Conservation (phyloP, 2,888 invertebrate genomes). For the Sericinus montela region DNA sequence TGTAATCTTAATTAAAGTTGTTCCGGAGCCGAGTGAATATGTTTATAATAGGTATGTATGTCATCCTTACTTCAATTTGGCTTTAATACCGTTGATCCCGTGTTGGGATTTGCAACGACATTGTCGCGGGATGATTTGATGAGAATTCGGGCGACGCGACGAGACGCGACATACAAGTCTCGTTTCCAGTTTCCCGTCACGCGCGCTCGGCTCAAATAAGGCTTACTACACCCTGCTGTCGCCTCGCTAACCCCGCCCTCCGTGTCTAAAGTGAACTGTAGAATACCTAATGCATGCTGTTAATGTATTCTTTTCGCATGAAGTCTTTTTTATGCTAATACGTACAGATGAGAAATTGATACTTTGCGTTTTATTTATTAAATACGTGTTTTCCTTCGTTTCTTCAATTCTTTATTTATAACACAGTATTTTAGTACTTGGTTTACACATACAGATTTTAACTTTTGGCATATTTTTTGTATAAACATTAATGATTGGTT, state of each 20-base stretch:
- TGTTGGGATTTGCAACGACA: slow-evolving; percentile 71
- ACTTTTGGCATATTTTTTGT: no score
- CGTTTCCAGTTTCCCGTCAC: slow-evolving; percentile 75
- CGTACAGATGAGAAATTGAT: slow-evolving; percentile 16
- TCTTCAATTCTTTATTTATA: no score
- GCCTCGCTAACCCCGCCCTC: slow-evolving; percentile 53
- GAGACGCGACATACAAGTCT: slow-evolving; percentile 62
- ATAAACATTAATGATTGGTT: no score
- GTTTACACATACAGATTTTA: no score
- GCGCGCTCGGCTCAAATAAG: slow-evolving; percentile 73
- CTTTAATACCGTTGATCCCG: slow-evolving; percentile 72
- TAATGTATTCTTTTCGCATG: slow-evolving; percentile 26
- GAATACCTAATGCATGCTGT: slow-evolving; percentile 62
- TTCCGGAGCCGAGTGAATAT: slow-evolving; percentile 7
- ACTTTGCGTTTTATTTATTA: not conserved
- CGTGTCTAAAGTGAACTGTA: slow-evolving; percentile 60
- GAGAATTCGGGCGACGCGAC: slow-evolving; percentile 62
- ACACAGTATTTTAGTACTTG: no score
- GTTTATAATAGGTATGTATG: slow-evolving; percentile 29
- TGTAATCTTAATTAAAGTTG: slow-evolving; percentile 11
- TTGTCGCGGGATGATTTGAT: slow-evolving; percentile 74
- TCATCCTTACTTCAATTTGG: slow-evolving; percentile 62
- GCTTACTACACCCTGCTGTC: slow-evolving; percentile 61
- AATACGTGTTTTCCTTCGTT: not conserved
- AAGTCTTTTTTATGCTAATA: slow-evolving; percentile 22